phyloP scores from a whole-genome alignment of 2,888 invertebrate genomes.

The Lepeophtheirus nordmannii region DNA sequence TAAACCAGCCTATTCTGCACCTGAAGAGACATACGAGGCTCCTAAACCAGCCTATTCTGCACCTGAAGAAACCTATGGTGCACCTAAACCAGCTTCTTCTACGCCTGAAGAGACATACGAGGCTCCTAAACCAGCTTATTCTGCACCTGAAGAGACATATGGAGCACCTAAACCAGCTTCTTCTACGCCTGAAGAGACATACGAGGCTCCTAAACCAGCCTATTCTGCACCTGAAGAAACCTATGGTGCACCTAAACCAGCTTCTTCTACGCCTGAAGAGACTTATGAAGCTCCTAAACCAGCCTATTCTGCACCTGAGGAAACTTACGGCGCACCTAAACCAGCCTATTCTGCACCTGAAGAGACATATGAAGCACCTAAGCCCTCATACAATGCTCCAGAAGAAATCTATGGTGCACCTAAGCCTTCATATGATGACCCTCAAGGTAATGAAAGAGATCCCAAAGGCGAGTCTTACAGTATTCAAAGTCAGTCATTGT shows the following conservation, averaged over 20 bases:
- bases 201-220: background rate
- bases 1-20: background rate
- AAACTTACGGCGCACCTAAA: background rate
- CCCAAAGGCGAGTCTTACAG: background rate
- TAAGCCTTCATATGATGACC: background rate
- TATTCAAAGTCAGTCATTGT: background rate
- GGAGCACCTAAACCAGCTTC: slow-evolving; percentile 6
- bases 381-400: background rate
- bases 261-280: background rate
- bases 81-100: background rate
- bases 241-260: background rate
- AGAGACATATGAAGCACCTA: background rate
- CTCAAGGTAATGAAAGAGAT: background rate
- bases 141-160: background rate
- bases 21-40: background rate
- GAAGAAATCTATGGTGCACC: background rate
- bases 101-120: background rate
- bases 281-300: background rate
- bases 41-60: background rate
- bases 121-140: background rate
- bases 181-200: background rate
- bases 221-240: background rate
- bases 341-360: background rate
- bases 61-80: background rate
- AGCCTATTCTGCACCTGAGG: background rate